phyloP scores from a whole-genome alignment of 2,113 vertebrate genomes.

The Notothenia rossii region DNA sequence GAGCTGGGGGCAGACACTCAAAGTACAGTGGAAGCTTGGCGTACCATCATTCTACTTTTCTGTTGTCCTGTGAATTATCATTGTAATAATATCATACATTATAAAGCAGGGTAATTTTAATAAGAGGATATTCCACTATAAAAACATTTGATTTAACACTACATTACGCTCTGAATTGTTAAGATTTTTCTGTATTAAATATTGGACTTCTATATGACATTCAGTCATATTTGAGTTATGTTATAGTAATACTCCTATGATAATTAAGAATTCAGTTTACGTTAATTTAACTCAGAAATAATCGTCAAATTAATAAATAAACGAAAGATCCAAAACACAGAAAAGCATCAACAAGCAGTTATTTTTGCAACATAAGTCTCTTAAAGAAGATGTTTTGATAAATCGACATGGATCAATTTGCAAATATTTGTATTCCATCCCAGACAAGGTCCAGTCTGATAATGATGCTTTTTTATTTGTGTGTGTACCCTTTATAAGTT shows the following conservation, averaged over 20 bases:
- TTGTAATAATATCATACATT: too few species aligned
- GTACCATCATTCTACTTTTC: neutral
- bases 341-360: neutral
- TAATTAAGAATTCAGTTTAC: too few species aligned
- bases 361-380: neutral
- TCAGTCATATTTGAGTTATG: too few species aligned
- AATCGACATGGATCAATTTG: neutral
- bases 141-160: neutral
- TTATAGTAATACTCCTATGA: too few species aligned
- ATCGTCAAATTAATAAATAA: too few species aligned
- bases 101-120: neutral
- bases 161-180: neutral
- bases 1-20: neutral
- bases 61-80: neutral
- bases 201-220: too few species aligned
- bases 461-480: too few species aligned
- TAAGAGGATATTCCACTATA: neutral
- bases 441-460: neutral
- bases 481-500: too few species aligned
- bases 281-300: too few species aligned
- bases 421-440: neutral
- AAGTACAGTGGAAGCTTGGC: neutral
- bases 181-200: neutral
- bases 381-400: neutral
- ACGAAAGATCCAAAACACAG: too few species aligned